Percentiles rank a stretch among this genome's conserved stretches.
Evolutionary conservation across 2,888 invertebrate species (phyloP).

Genomic region (Caenorhabditis plicata): DNA sequence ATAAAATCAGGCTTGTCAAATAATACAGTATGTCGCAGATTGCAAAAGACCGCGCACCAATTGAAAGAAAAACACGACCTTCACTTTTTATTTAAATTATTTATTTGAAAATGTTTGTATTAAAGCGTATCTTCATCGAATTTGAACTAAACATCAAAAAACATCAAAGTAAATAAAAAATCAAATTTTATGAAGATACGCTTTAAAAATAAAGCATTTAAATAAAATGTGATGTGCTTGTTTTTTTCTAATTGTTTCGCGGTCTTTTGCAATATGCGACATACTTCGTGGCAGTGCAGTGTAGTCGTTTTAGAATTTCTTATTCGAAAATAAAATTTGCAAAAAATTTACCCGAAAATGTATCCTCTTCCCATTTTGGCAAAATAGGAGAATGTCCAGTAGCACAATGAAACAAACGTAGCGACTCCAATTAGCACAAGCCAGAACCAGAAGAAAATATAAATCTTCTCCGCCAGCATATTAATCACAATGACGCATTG

Average conservation of each 20-base stretch:
- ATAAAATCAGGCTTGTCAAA: no score
- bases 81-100: no score
- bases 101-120: no score
- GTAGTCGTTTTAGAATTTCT: not conserved
- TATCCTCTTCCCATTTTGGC: constrained; percentile 35
- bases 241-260: not conserved
- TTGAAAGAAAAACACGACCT: no score
- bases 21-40: no score
- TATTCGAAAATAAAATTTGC: not conserved
- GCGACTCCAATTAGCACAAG: constrained; percentile 60
- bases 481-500: constrained; percentile 60
- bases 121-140: no score
- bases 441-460: constrained; percentile 57
- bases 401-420: constrained; percentile 37
- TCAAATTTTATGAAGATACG: not conserved
- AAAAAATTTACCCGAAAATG: constrained; percentile 44
- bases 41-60: no score
- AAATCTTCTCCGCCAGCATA: constrained; percentile 45
- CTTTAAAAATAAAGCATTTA: not conserved
- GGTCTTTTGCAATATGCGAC: no score
- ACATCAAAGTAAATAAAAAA: no score
- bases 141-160: no score
- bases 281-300: no score
- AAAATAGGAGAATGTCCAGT: constrained; percentile 46
- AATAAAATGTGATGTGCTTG: not conserved